These are phyloP conservation scores for Lasioglossum calceatum DNA, from an alignment of 2,888 invertebrate genomes.

Conservation along the genomic window DNA sequence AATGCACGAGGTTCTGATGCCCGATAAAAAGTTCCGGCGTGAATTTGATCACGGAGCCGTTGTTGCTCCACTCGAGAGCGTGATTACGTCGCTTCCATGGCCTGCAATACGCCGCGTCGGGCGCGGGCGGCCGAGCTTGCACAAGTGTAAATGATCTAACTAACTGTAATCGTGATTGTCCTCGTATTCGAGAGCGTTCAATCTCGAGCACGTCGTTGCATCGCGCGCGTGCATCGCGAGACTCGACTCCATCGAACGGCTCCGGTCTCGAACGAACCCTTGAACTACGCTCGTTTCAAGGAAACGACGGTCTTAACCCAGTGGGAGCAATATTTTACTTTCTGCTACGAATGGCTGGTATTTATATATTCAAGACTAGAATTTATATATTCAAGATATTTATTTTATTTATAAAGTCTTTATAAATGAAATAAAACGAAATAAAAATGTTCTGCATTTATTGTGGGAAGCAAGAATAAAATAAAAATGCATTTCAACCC, in stretches of 20 bases:
- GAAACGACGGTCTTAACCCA: background rate
- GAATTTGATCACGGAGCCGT: conserved; percentile 49
- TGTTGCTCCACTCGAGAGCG: conserved; percentile 40
- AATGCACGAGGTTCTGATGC: conserved; percentile 30
- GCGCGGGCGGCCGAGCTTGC: conserved; percentile 9
- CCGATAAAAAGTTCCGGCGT: conserved; percentile 41
- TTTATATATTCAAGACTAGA: too few species aligned
- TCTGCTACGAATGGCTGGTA: background rate
- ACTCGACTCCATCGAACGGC: background rate
- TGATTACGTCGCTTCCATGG: conserved; percentile 26
- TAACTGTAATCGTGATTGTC: conserved; percentile 51
- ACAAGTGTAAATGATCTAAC: conserved; percentile 57
- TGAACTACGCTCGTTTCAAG: background rate
- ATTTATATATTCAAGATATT: too few species aligned
- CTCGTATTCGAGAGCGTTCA: conserved; percentile 41
- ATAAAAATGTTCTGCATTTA: too few species aligned
- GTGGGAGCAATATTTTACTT: background rate
- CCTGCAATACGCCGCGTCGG: background rate
- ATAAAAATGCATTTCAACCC: too few species aligned
- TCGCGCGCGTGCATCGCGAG: conserved; percentile 23
- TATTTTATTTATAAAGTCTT: too few species aligned
- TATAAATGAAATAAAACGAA: too few species aligned
- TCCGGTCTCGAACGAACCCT: background rate
- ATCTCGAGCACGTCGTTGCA: conserved; percentile 34
- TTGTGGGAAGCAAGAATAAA: too few species aligned